Base-by-base conservation (phyloP, 2,797 vertebrate species). In the Sphaeramia orbicularis region DNA sequence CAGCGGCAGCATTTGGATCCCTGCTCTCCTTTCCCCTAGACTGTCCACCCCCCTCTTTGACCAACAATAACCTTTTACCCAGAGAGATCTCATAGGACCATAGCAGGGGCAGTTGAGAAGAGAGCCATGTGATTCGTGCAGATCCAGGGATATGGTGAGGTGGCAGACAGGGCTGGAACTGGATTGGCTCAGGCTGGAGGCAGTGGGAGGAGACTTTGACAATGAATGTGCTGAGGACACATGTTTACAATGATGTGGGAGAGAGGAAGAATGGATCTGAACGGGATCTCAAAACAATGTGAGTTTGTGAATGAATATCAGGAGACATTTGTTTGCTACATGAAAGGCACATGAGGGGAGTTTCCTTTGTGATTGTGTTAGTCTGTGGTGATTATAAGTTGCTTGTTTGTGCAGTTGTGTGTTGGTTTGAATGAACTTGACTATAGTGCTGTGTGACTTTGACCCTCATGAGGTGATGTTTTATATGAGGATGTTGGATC, bases 51-150 rank as follows among this genome's bases (percentile, higher is more conserved):
- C 54, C 57, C n/a, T 15, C 59, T 64, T 40, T 38, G 40, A 61
- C 52, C 54, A 78, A 49, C 84, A 47, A 50, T 91, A 81, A 94
- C 92, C 92, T 94, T 93, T 93, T 74, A 92, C 93, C 92, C 82
- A 93, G 83, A 89, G 80, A 86, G 60, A 50, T 84, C 37, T 71
- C 42, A 87, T 85, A 69, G 85, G 88, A 65, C 36, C 50, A 42
- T 54, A 72, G 45, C 53, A 8, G 70, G 78, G 83, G 82, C 68
- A 38, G 80, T 19, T 36, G 16, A 27, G 15, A 62, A 53, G 47
- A 2, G 14, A 62, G 67, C 16, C 4, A 0, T 37, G 6, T 72
- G 84, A 94, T 93, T 94, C 54, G 93, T 63, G 71, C 78, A 70
- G 36, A 42, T 15, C 35, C 2, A 0, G 62, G 54, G 65, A 64